Conservation (phyloP, 2,888 invertebrate genomes). For the Asteroscopus sphinx region DNA sequence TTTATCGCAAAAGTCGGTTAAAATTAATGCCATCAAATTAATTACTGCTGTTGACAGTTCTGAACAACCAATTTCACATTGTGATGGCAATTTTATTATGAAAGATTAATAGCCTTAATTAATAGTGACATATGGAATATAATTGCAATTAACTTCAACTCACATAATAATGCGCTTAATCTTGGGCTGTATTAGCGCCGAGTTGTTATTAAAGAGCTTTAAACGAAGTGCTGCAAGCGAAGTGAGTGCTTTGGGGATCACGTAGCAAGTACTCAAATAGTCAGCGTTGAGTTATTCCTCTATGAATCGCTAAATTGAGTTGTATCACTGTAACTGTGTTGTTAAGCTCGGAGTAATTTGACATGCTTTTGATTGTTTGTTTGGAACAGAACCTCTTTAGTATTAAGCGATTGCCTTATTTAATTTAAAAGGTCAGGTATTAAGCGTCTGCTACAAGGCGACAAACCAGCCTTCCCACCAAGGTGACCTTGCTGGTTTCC, state of each 20-base stretch:
- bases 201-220: slow-evolving; percentile 16
- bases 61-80: slow-evolving; percentile 17
- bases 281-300: slow-evolving; percentile 14
- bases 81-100: slow-evolving; percentile 22
- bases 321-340: slow-evolving; percentile 15
- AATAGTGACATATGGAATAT: slow-evolving; percentile 9
- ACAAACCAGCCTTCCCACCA: too few relatives aligned
- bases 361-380: slow-evolving; percentile 33
- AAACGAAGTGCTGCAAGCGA: slow-evolving; percentile 23
- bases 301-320: slow-evolving; percentile 39
- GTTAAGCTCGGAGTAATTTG: slow-evolving; percentile 19
- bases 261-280: slow-evolving; percentile 17
- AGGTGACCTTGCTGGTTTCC: too few relatives aligned
- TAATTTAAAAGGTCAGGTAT: neutral
- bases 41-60: slow-evolving; percentile 21
- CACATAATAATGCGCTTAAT: neutral
- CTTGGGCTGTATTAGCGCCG: slow-evolving; percentile 6
- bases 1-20: slow-evolving; percentile 13
- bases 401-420: slow-evolving; percentile 17
- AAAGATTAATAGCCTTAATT: slow-evolving; percentile 23
- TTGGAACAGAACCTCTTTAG: neutral
- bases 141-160: slow-evolving; percentile 3
- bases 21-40: slow-evolving; percentile 23
- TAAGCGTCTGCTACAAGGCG: too few relatives aligned
- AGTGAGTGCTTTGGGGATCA: slow-evolving; percentile 15